phyloP scores from a whole-genome alignment of 2,113 vertebrate species.

The Noturus placidus region DNA sequence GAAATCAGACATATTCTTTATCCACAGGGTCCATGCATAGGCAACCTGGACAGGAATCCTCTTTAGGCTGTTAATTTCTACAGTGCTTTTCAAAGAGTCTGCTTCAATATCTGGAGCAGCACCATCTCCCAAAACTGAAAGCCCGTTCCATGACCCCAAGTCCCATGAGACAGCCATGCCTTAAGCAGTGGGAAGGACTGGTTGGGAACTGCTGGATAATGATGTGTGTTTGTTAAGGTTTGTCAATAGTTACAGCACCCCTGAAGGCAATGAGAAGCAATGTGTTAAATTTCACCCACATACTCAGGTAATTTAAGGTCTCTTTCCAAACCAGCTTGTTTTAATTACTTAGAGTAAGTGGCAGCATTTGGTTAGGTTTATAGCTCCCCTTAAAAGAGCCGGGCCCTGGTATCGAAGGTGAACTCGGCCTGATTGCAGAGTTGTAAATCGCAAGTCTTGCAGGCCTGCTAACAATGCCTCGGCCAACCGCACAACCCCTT shows the following conservation, averaged over 20 bases:
- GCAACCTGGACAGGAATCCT: not conserved
- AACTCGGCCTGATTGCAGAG: slow-evolving; percentile 70
- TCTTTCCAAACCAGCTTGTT: slow-evolving; percentile 74
- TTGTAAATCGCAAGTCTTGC: slow-evolving; percentile 69
- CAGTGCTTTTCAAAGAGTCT: slow-evolving; percentile 2
- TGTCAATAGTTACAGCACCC: slow-evolving; percentile 72
- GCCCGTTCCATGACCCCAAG: slow-evolving; percentile 44
- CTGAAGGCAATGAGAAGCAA: slow-evolving; percentile 57
- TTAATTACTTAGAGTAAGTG: slow-evolving; percentile 81
- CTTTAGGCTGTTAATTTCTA: slow-evolving; percentile 17
- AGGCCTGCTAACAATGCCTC: slow-evolving; percentile 62
- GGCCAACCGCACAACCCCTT: slow-evolving; percentile 58
- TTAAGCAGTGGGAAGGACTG: slow-evolving; percentile 42
- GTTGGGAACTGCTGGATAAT: slow-evolving; percentile 54
- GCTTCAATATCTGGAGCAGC: slow-evolving; percentile 4
- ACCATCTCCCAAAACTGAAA: slow-evolving; percentile 41
- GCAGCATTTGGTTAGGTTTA: slow-evolving; percentile 79
- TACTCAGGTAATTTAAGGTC: slow-evolving; percentile 70
- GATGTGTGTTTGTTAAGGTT: slow-evolving; percentile 64
- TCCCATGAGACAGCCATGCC: slow-evolving; percentile 27
- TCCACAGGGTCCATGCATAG: slow-evolving; percentile 1
- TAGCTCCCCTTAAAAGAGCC: slow-evolving; percentile 71
- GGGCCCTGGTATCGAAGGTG: slow-evolving; percentile 61
- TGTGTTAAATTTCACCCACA: slow-evolving; percentile 62
- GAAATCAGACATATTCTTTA: not conserved